Conservation (phyloP, 1,140 invertebrate genomes). For the Nasonia giraulti region DNA sequence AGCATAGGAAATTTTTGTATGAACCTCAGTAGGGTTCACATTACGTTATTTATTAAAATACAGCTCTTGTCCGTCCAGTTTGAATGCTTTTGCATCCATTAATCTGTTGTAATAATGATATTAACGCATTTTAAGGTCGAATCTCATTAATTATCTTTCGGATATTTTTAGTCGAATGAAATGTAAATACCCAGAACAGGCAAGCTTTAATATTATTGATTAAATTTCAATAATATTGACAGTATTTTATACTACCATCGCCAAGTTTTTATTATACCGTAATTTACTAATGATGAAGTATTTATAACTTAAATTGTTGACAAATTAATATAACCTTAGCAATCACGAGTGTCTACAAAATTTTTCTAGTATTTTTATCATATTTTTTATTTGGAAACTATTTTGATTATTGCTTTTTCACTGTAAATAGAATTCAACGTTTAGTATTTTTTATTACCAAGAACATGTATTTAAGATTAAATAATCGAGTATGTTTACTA, state of each 20-base stretch:
- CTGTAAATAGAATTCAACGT: not conserved
- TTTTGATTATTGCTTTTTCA: not conserved
- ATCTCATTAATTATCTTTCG: not conserved
- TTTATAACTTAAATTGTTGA: not conserved
- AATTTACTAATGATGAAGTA: not conserved
- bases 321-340: not conserved
- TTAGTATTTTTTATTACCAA: not conserved
- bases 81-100: not conserved
- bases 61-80: not conserved
- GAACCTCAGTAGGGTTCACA: not conserved
- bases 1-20: not conserved
- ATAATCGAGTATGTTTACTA: not conserved
- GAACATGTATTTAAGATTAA: not conserved
- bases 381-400: not conserved
- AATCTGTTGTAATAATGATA: not conserved
- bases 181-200: not conserved
- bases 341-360: not conserved
- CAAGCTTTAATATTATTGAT: not conserved
- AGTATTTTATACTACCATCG: not conserved
- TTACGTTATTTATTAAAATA: not conserved
- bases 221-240: not conserved
- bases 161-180: not conserved
- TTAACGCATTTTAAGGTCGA: not conserved
- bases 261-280: not conserved
- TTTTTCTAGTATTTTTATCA: not conserved